Percentiles rank a stretch among this genome's conserved stretches.
Conservation (phyloP, 2,888 invertebrate genomes). For the Ormyrus nitidulus region DNA sequence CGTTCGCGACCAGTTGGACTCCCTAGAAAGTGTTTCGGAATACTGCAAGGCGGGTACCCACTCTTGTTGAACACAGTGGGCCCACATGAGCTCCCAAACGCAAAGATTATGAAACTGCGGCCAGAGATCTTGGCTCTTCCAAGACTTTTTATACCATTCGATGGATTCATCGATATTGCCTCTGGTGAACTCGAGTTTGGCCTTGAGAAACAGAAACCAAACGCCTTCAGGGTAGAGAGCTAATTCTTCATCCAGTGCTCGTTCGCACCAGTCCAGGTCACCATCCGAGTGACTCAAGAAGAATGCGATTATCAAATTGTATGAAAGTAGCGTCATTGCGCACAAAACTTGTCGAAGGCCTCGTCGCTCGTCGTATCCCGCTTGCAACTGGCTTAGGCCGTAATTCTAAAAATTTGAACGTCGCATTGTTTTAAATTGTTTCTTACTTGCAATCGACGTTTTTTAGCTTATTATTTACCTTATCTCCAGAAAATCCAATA, state of each 20-base stretch:
- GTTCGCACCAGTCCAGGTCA: conserved; percentile 85
- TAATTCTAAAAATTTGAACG: conserved; percentile 77
- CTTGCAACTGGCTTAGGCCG: conserved; percentile 85
- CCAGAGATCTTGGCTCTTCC: conserved; percentile 90
- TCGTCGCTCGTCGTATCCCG: conserved; percentile 82
- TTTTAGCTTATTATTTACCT: conserved; percentile 76
- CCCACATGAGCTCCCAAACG: conserved; percentile 96
- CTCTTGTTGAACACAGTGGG: conserved; percentile 84
- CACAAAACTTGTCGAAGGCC: conserved; percentile 92
- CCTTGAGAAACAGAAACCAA: conserved; percentile 94
- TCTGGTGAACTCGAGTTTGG: conserved; percentile 87
- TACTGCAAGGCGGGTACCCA: conserved; percentile 88
- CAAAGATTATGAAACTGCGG: conserved; percentile 94
- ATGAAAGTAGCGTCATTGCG: conserved; percentile 89
- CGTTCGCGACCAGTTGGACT: conserved; percentile 94
- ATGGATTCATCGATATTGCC: conserved; percentile 86
- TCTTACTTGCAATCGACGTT: neutral
- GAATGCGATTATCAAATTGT: conserved; percentile 90
- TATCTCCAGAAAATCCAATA: conserved; percentile 94
- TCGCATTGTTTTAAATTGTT: neutral
- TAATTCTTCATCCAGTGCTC: conserved; percentile 86
- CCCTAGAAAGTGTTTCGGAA: conserved; percentile 83
- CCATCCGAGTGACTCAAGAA: conserved; percentile 89
- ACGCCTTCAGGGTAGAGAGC: conserved; percentile 88
- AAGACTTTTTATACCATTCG: conserved; percentile 86